Conservation (phyloP, 2,113 vertebrate genomes). For the Pelusios castaneus region DNA sequence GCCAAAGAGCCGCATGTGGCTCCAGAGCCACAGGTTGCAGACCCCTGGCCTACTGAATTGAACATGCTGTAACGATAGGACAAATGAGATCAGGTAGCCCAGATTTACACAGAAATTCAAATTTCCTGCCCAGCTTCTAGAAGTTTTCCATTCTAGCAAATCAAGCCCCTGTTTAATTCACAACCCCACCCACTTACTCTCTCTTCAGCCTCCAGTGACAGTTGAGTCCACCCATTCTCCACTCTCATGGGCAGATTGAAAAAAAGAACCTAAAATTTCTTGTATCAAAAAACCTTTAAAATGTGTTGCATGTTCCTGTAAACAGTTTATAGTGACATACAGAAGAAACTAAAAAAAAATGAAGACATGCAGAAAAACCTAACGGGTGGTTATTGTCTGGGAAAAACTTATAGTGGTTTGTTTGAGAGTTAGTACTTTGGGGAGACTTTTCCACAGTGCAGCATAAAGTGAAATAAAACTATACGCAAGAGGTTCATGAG, state of each 20-base stretch:
- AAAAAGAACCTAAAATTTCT: not conserved
- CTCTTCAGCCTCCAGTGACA: not conserved
- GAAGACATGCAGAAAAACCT: not conserved
- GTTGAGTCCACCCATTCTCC: not conserved
- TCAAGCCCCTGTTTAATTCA: not conserved
- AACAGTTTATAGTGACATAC: not conserved
- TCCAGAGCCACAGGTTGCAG: too few relatives aligned
- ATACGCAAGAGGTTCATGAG: not conserved
- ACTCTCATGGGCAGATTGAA: not conserved
- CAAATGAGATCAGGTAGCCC: not conserved
- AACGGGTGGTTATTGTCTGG: not conserved
- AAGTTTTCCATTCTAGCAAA: not conserved
- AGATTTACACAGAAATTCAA: not conserved
- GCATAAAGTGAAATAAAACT: not conserved
- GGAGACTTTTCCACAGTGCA: not conserved
- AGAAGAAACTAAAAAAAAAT: not conserved
- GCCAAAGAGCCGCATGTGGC: too few relatives aligned
- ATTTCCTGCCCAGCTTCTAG: not conserved
- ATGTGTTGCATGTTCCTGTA: accelerated
- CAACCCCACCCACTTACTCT: not conserved
- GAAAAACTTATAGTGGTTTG: not conserved
- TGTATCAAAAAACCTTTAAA: not conserved
- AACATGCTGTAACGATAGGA: not conserved
- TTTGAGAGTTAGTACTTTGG: not conserved
- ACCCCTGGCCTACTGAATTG: not conserved